Conservation (phyloP, 2,113 vertebrate genomes). For the Dipodomys merriami region DNA sequence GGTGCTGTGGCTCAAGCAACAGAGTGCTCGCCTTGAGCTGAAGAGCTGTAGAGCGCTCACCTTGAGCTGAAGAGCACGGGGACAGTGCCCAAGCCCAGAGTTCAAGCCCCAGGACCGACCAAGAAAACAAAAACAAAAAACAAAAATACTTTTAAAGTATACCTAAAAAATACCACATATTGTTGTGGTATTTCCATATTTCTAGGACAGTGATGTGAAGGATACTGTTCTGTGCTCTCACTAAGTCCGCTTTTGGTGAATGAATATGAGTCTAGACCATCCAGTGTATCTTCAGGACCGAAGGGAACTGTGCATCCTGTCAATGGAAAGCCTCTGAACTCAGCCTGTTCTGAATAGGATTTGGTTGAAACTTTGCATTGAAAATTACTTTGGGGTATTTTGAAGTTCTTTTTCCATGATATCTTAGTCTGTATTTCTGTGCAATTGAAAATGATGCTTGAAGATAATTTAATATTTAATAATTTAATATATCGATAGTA, state of each 20-base stretch:
- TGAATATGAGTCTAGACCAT: neutral
- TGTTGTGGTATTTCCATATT: conserved; percentile 31
- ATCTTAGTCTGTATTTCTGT: conserved; percentile 36
- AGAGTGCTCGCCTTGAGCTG: too few relatives aligned
- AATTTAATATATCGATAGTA: neutral
- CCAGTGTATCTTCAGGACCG: neutral
- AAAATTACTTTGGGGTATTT: conserved; percentile 20
- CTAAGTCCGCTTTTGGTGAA: neutral
- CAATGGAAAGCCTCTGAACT: conserved; percentile 17
- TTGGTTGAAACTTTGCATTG: conserved; percentile 42
- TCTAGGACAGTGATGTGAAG: conserved; percentile 9
- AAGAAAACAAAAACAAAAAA: too few relatives aligned
- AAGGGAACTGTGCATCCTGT: neutral
- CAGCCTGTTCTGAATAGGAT: neutral
- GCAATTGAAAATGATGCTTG: conserved; percentile 1
- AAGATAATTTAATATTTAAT: neutral
- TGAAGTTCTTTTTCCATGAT: conserved; percentile 2
- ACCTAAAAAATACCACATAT: neutral
- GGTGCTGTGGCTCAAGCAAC: too few relatives aligned
- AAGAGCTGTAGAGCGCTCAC: too few relatives aligned
- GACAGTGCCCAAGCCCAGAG: too few relatives aligned
- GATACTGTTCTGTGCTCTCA: neutral
- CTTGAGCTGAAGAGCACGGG: too few relatives aligned
- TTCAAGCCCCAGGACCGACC: too few relatives aligned
- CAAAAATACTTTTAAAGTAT: neutral